Evolutionary conservation across 2,888 invertebrate species (phyloP).

Genomic region (Schizaphis graminum): DNA sequence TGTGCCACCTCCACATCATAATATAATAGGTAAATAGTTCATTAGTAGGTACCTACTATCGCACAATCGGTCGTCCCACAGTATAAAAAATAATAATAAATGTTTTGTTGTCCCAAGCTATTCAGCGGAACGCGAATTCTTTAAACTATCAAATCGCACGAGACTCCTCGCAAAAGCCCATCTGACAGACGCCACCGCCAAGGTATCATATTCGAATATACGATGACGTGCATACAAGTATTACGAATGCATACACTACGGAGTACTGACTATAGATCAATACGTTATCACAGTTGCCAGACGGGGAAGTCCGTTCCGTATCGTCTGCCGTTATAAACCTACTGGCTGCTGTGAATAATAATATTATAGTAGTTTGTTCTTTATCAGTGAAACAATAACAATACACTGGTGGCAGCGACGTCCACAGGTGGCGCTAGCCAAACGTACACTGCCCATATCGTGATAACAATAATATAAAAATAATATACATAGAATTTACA

Average conservation of each 20-base stretch:
- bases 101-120: not conserved
- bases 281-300: conserved; percentile 46
- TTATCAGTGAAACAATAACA: conserved; percentile 41
- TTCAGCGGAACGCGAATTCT: not conserved
- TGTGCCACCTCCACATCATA: not conserved
- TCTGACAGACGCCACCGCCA: not conserved
- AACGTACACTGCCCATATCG: conserved; percentile 6
- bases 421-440: conserved; percentile 55
- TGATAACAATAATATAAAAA: not conserved
- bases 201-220: not conserved
- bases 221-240: not conserved
- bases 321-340: not conserved
- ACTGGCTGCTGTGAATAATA: not conserved
- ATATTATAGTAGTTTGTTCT: not conserved
- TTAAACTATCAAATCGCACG: not conserved
- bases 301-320: conserved; percentile 34
- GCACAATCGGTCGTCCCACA: conserved; percentile 22
- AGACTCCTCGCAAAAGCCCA: not conserved
- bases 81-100: not conserved
- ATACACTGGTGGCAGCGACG: conserved; percentile 8
- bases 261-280: conserved; percentile 15
- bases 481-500: not conserved
- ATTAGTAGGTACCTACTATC: not conserved
- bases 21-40: not conserved
- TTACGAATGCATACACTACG: not conserved